Conservation (phyloP, 2,113 vertebrate species). For the Platysteira castanea region DNA sequence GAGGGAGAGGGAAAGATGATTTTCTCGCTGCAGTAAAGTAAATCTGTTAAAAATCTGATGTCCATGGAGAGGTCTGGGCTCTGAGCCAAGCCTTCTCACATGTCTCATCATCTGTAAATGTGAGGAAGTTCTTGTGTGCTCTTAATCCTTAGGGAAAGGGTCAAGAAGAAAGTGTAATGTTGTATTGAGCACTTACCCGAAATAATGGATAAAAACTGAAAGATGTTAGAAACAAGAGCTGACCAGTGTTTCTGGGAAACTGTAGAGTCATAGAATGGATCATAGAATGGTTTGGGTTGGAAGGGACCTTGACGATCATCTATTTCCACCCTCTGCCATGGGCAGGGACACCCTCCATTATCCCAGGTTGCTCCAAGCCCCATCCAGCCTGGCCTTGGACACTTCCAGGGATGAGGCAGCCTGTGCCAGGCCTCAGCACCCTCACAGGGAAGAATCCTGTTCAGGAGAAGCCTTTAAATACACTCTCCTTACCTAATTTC, state of each 20-base stretch:
- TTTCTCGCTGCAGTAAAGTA: neutral
- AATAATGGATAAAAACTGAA: neutral
- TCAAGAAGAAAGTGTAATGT: neutral
- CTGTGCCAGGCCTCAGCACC: neutral
- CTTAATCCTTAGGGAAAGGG: neutral
- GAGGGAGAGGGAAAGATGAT: neutral
- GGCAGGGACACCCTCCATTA: neutral
- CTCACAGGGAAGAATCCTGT: fast-evolving
- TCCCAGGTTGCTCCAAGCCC: neutral
- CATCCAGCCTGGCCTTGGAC: fast-evolving
- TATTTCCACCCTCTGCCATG: neutral
- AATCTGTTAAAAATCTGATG: neutral
- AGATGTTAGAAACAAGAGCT: neutral
- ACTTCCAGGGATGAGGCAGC: neutral
- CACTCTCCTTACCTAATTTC: neutral
- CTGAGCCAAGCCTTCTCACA: neutral
- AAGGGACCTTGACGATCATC: neutral
- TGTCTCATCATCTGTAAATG: neutral
- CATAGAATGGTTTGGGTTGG: neutral
- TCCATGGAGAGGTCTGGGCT: neutral
- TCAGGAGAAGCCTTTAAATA: neutral
- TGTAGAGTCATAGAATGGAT: neutral
- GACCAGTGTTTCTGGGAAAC: neutral
- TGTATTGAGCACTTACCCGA: neutral
- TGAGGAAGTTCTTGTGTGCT: neutral